Conservation (phyloP, 2,888 invertebrate genomes). For the Ormyrus labotus region DNA sequence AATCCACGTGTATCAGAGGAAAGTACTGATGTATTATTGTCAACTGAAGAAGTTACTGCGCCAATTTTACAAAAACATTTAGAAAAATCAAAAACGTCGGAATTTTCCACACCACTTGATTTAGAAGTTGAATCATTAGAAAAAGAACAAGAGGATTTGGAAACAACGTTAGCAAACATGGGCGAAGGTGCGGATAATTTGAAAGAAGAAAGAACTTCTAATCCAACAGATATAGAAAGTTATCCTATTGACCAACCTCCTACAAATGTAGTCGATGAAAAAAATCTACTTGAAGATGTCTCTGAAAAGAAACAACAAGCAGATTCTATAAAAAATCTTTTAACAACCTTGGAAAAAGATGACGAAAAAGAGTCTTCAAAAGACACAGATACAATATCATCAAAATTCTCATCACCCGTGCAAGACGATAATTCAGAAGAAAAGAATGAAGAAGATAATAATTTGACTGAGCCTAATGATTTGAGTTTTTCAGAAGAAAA, state of each 20-base stretch:
- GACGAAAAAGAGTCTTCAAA: slow-evolving; percentile 10
- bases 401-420: background rate
- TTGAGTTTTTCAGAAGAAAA: slow-evolving; percentile 1
- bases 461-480: background rate
- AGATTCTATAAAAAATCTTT: slow-evolving; percentile 48
- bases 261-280: slow-evolving; percentile 10
- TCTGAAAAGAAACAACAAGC: slow-evolving; percentile 40
- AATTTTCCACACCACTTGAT: background rate
- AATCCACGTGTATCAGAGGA: too few species aligned
- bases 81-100: too few species aligned
- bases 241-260: background rate
- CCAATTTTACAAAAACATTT: too few species aligned
- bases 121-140: slow-evolving; percentile 15
- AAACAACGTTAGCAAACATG: slow-evolving; percentile 15
- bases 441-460: background rate
- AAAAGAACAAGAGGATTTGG: slow-evolving; percentile 17
- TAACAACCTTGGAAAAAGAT: slow-evolving; percentile 47
- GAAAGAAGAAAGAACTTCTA: background rate
- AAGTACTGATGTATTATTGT: too few species aligned
- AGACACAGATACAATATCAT: background rate
- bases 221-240: background rate
- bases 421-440: background rate
- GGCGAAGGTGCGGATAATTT: slow-evolving; percentile 15
- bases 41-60: too few species aligned
- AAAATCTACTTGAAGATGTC: slow-evolving; percentile 26